Base-by-base conservation (phyloP, 2,888 invertebrate species). In the Desoria tigrina region DNA sequence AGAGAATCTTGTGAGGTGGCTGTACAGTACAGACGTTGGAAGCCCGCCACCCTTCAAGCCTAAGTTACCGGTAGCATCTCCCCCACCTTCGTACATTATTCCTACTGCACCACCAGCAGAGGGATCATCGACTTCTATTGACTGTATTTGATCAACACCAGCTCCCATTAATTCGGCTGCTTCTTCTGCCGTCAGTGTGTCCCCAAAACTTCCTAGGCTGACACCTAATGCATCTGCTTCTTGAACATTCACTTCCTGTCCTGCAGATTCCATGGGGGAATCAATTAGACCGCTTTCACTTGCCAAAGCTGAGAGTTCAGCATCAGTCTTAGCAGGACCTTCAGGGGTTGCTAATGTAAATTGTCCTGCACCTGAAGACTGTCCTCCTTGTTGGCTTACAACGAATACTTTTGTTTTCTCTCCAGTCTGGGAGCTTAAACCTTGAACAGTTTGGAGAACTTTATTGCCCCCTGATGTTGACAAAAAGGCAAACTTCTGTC, bases 261-360 rank as follows among this genome's bases (percentile, higher is more conserved):
- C 42, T 2, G 57, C 21, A 2, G 57, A 21, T 42, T 69, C 69
- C 11, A 55, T 63, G 23, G 56, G 57, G 4, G 85, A 84, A 74
- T 85, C 85, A 45, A 86, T 84, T 2, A 86, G 78, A 2, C 86
- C 85, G 28, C 86, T 85, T 77, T 86, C 86, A 1, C 85, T 86
- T 9, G 86, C 86, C 23, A 86, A 77, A 4, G 86, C 86, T 18
- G 86, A 85, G 14, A 86, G 77, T 1, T 86, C 86, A 1, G 86
- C 85, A 74, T 86, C 86, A 1, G 85, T 86, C 2, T 85, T 85
- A 1, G 84, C 85, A 7, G 85, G 85, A 6, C 84, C 84, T 71
- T 85, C 85, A 1, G 84, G 82, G 14, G 83, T 82, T 16, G 54
- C 61, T 16, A 42, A 24, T 16, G 65, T 60, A 42, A 58, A 53